These are phyloP conservation scores for Bubo blakistoni DNA, from an alignment of 2,113 vertebrate species.

Conservation along the genomic window DNA sequence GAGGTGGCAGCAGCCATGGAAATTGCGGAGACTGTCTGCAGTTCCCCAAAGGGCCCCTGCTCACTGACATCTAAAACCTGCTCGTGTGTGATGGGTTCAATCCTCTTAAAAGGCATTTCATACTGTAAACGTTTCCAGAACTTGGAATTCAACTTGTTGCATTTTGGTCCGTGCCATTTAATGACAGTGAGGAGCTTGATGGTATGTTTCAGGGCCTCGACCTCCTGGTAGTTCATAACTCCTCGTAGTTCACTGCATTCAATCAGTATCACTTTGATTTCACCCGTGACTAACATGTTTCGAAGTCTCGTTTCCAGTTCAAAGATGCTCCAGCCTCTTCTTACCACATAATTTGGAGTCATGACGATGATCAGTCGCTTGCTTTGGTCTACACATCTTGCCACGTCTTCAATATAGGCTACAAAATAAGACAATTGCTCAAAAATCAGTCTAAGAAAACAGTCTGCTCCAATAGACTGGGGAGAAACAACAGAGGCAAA, in stretches of 20 bases:
- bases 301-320: slow-evolving; percentile 97
- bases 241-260: slow-evolving; percentile 96
- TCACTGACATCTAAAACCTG: slow-evolving; percentile 95
- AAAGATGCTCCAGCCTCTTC: slow-evolving; percentile 99
- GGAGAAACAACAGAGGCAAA: not conserved
- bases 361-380: slow-evolving; percentile 97
- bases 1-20: slow-evolving; percentile 98
- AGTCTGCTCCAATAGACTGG: not conserved
- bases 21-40: slow-evolving; percentile 97
- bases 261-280: slow-evolving; percentile 98
- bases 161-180: slow-evolving; percentile 95
- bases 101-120: slow-evolving; percentile 98
- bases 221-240: slow-evolving; percentile 99
- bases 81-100: slow-evolving; percentile 91
- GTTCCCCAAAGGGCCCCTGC: slow-evolving; percentile 95
- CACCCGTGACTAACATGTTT: slow-evolving; percentile 94
- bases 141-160: slow-evolving; percentile 97
- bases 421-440: slow-evolving; percentile 60
- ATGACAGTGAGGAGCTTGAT: slow-evolving; percentile 97
- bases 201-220: slow-evolving; percentile 96
- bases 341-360: slow-evolving; percentile 96
- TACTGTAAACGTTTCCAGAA: slow-evolving; percentile 99
- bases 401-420: slow-evolving; percentile 99
- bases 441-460: slow-evolving; percentile 6
- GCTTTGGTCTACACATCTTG: slow-evolving; percentile 98